Evolutionary conservation across 2,888 invertebrate genomes (phyloP).

Genomic region (Linnaemya vulpina): DNA sequence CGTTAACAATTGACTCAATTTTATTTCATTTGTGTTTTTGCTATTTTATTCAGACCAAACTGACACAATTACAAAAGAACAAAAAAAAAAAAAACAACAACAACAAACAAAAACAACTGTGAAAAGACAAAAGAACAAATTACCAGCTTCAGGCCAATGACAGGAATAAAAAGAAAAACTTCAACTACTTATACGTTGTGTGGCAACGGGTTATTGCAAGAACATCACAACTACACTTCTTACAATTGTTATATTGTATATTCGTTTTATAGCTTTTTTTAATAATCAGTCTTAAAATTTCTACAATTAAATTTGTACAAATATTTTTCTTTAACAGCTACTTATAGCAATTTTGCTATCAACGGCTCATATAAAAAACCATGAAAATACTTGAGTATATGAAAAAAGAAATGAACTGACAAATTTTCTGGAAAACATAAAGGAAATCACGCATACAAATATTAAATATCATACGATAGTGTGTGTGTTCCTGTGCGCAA

Average conservation of each 20-base stretch:
- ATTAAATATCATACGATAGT: slow-evolving; percentile 7
- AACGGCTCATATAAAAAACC: slow-evolving; percentile 4
- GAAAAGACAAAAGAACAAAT: slow-evolving; percentile 40
- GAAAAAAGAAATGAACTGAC: slow-evolving; percentile 25
- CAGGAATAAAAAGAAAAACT: not conserved
- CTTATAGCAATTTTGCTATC: not conserved
- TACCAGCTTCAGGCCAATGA: slow-evolving; percentile 55
- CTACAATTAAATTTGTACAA: too few relatives aligned
- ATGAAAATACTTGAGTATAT: slow-evolving; percentile 42
- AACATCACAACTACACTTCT: not conserved
- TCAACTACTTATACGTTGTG: not conserved
- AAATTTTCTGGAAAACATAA: slow-evolving; percentile 19
- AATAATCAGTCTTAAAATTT: too few relatives aligned
- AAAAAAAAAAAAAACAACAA: too few relatives aligned
- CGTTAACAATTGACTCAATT: slow-evolving; percentile 69
- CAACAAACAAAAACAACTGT: not conserved
- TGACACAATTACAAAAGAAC: slow-evolving; percentile 44
- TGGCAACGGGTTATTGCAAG: not conserved
- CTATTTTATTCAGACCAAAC: slow-evolving; percentile 9
- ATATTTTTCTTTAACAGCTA: too few relatives aligned
- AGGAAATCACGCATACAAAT: slow-evolving; percentile 56
- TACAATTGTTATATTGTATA: too few relatives aligned
- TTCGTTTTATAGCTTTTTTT: too few relatives aligned
- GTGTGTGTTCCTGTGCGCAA: not conserved
- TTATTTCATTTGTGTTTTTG: slow-evolving; percentile 12